Percentiles rank a stretch among this genome's conserved stretches.
Evolutionary conservation across 1,140 invertebrate species (phyloP).

Genomic region (Drosophila pruinosa): DNA sequence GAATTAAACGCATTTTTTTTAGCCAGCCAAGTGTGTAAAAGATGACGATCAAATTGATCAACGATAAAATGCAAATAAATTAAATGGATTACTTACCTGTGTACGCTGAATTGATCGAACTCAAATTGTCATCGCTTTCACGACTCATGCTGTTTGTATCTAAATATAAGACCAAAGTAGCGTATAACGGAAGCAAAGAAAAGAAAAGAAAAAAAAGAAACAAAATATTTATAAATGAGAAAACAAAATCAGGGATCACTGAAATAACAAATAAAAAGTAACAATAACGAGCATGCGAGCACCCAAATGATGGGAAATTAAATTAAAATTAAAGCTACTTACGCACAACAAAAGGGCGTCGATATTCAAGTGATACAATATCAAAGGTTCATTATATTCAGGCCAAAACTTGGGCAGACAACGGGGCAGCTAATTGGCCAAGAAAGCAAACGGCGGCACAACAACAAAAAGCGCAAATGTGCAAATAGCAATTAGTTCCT

Average conservation of each 20-base stretch:
- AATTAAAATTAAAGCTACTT: constrained; percentile 65
- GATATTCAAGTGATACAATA: constrained; percentile 5
- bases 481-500: constrained; percentile 69
- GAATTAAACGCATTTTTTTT: constrained; percentile 47
- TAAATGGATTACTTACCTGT: constrained; percentile 67
- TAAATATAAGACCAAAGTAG: constrained; percentile 67
- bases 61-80: constrained; percentile 37
- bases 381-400: constrained; percentile 41
- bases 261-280: constrained; percentile 35
- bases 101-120: constrained; percentile 80
- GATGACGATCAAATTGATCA: constrained; percentile 16
- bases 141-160: constrained; percentile 82
- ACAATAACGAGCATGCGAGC: constrained; percentile 20
- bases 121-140: constrained; percentile 83
- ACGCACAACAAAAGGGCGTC: constrained; percentile 43
- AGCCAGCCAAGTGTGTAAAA: constrained; percentile 26
- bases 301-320: constrained; percentile 46
- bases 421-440: constrained; percentile 59
- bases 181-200: constrained; percentile 48
- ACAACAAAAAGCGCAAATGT: constrained; percentile 41
- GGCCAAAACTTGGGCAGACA: constrained; percentile 50
- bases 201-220: constrained; percentile 28
- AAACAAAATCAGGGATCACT: constrained; percentile 41
- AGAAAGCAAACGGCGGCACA: constrained; percentile 53
- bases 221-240: background rate